Conservation (phyloP, 2,113 vertebrate species). For the Zosterops borbonicus region DNA sequence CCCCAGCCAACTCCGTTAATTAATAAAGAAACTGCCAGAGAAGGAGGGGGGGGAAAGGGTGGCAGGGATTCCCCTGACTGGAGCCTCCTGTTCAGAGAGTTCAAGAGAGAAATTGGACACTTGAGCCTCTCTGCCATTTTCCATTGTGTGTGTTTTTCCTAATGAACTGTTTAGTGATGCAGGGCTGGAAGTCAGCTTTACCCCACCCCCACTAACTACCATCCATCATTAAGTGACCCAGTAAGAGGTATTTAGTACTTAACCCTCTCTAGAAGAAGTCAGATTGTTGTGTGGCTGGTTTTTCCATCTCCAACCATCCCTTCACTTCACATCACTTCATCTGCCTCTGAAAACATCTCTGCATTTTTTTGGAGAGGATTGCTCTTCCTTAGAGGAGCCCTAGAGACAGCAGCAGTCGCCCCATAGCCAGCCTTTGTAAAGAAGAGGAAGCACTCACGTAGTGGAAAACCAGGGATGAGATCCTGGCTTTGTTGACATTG, state of each 20-base stretch:
- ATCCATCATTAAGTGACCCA: conserved; percentile 70
- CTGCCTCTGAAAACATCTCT: background rate
- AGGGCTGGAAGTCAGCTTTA: conserved; percentile 74
- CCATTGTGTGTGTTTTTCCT: conserved; percentile 71
- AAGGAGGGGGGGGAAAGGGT: conserved; percentile 63
- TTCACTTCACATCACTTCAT: background rate
- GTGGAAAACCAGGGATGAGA: background rate
- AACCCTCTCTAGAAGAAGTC: conserved; percentile 62
- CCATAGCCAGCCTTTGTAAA: background rate
- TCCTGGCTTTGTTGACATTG: background rate
- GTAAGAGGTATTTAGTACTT: conserved; percentile 65
- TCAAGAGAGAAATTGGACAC: conserved; percentile 75
- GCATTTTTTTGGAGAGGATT: background rate
- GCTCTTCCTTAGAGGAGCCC: background rate
- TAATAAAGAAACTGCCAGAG: conserved; percentile 72
- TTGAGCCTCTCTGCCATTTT: conserved; percentile 70
- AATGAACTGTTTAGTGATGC: conserved; percentile 72
- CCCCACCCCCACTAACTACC: conserved; percentile 61
- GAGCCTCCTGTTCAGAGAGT: conserved; percentile 73
- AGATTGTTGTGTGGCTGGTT: conserved; percentile 27
- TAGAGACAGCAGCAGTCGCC: background rate
- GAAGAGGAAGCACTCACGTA: background rate
- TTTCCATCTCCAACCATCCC: conserved; percentile 17
- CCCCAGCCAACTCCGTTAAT: conserved; percentile 76
- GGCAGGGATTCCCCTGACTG: conserved; percentile 71